Evolutionary conservation across 2,888 invertebrate genomes (phyloP), one percentile per base, ranked within the genome.

Genomic region (Dryocosmus kuriphilus): DNA sequence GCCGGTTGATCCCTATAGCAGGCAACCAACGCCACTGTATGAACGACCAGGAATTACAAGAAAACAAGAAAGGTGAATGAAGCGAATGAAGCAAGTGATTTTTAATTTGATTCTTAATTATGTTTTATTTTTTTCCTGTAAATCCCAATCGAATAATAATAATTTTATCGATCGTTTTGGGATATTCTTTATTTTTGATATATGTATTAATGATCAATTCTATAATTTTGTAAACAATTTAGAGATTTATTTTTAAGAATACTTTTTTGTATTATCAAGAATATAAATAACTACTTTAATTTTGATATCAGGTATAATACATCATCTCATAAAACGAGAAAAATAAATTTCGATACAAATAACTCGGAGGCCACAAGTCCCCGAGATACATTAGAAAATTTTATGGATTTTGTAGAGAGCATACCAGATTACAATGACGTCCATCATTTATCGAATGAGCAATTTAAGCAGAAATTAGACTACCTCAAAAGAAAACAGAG

Each of bases 381-480:
- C 2, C 82, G 79, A 11, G 93, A 94, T 74, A 93, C 94, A 57
- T 91, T 94, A 67, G 92, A 92, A 79, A 94, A 94, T 74, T 92
- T 96, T 82, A 93, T 96, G 79, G 94, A 96, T 79, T 96, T 96
- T 90, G 94, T 95, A 84, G 94, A 94, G 75, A 96, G 96, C 86
- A 96, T 96, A 88, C 96, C 96, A 77, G 96, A 96, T 88, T 96
- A 96, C 83, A 94, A 94, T 79, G 96, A 96, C 73, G 93, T 97
- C 2, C 94, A 95, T 89, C 96, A 96, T 91, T 92, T 96, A 82
- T 94, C 96, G 0, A 94, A 94, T 80, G 94, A 94, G 78, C 96
- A 97, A 86, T 96, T 96, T 90, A 95, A 96, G 88, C 94, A 94
- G 19, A 95, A 95, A 51, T 89, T 97, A 74, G 94, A 95, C 89